Base-by-base conservation (phyloP, 2,888 invertebrate genomes). In the Nipponacmea schrenckii region DNA sequence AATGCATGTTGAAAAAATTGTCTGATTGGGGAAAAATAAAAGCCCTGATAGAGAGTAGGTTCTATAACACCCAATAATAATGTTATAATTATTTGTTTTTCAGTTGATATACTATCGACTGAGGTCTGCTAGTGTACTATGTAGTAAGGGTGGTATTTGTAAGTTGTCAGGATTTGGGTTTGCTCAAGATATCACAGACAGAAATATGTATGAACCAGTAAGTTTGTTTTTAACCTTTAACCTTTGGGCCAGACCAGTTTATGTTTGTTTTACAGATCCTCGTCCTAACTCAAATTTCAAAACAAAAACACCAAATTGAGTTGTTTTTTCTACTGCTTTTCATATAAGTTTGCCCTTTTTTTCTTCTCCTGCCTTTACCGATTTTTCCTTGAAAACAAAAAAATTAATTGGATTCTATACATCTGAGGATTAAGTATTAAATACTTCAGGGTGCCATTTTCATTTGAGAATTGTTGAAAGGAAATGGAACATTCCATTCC, bases 151-250 rank as follows among this genome's bases (percentile, higher is more conserved):
- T 89, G 95, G 95, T 86, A 91, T 94, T 74, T 95, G 95, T 89
- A 95, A 95, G 91, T 94, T 95, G 78, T 94, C 95, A 0, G 95
- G 95, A 90, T 95, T 95, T 89, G 95, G 95, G 71, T 94, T 95
- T 93, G 94, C 94, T 17, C 92, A 96, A 65, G 96, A 97, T 89
- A 93, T 97, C 0, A 93, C 94, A 2, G 94, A 94, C 14, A 94
- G 95, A 50, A 85, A 85, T 73, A 50, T 79, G 14, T 84, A 83
- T 74, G 84, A 85, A 75, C 71, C 76, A 48, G 85, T 85, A 74
- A 79, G 82, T 78, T 31, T 8, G 8, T 14, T 44, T 26, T 44
- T 39, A 2, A 45, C 45, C 46, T 20, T 39, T 44, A 56, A 17
- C 45, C 46, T 20, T 39, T 44, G 5, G 4, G 4, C 56, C 20